Evolutionary conservation across 2,888 invertebrate genomes (phyloP), one percentile per base, ranked within the genome.

Genomic region (Keiferia lycopersicella): DNA sequence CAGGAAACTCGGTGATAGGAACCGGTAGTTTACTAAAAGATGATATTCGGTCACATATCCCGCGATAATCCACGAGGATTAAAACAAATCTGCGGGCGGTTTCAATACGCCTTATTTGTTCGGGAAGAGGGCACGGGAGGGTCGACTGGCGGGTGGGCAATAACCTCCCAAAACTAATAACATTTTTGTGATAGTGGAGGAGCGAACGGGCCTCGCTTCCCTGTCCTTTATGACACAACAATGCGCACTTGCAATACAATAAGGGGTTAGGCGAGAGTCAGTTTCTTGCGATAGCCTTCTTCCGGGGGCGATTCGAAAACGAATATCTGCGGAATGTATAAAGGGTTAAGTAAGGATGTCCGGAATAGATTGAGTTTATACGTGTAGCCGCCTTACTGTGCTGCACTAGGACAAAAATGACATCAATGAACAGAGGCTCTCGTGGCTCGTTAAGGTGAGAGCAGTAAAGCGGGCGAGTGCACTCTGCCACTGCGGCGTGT

Each of bases 141-240:
- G 83, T 78, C 79, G 81, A 76, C 74, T 78, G 82, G 75, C 69
- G 80, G 85, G 85, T 82, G 84, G 84, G 84, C 87, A 87, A 89
- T 87, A 88, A 85, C 87, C 87, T 79, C 83, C 86, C 83, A 84
- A 88, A 89, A 89, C 89, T 88, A 90, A 90, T 90, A 90, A 88
- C 87, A 90, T 89, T 88, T 89, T 90, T 90, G 82, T 84, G 87
- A 88, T 88, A 87, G 86, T 80, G 78, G 82, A 80, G 81, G 75
- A 84, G 82, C 77, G 77, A 84, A 82, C 82, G 79, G 83, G 83
- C 79, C 83, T 79, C 76, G 77, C 76, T 81, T 83, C 83, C 82
- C 82, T 83, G 78, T 84, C 84, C 82, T 86, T 87, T 87, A 86
- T 83, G 81, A 78, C 75, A 84, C 83, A 83, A 87, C 87, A 87